Conservation (phyloP, 2,797 vertebrate species). For the Gallinago nigripennis region DNA sequence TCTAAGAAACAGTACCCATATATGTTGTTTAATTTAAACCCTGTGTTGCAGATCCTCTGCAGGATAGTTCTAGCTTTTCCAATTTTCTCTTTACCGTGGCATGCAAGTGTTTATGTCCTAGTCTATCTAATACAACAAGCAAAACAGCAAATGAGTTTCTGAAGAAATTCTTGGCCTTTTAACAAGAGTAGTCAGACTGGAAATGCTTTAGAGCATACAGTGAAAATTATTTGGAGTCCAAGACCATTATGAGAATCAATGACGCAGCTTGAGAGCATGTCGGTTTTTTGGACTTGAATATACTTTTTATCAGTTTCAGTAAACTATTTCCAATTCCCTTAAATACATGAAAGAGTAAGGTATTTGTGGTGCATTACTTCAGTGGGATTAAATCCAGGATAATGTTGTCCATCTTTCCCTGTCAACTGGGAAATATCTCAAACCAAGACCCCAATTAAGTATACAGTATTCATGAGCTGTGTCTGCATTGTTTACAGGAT, state of each 20-base stretch:
- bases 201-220: not conserved
- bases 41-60: not conserved
- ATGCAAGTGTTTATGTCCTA: not conserved
- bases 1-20: not conserved
- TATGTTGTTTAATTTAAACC: not conserved
- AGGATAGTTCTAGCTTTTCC: not conserved
- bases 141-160: not conserved
- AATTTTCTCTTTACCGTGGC: not conserved
- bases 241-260: not conserved
- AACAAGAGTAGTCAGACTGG: not conserved
- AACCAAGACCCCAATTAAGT: not conserved
- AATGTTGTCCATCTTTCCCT: not conserved
- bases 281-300: not conserved
- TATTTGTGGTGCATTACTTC: not conserved
- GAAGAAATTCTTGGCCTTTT: not conserved
- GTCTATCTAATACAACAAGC: not conserved
- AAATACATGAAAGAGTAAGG: not conserved
- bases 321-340: not conserved
- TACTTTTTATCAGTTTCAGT: not conserved
- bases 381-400: not conserved
- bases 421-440: not conserved
- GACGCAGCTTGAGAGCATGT: not conserved
- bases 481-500: not conserved
- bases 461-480: not conserved
- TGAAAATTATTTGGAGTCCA: not conserved